Evolutionary conservation across 23 tunicate species (phyloP).

Genomic region (Styela plicata): DNA sequence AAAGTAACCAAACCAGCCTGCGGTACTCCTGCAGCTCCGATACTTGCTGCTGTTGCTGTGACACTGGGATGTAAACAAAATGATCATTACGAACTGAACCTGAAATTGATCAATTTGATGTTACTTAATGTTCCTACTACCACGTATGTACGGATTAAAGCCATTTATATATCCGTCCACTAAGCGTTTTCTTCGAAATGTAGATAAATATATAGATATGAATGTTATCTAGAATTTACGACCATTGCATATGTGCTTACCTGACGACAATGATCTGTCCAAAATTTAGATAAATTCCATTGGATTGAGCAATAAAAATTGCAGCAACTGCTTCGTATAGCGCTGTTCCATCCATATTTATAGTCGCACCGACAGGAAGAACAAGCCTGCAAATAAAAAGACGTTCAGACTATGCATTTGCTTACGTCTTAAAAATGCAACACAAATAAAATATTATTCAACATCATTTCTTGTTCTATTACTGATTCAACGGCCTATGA

Average conservation of each 20-base stretch:
- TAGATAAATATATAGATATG: neutral
- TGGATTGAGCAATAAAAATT: constrained; percentile 88
- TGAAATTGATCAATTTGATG: no score
- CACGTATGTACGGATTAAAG: no score
- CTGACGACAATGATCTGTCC: constrained; percentile 90
- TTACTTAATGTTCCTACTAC: no score
- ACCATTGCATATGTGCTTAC: constrained; percentile 20
- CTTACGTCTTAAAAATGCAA: no score
- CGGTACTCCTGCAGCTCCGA: constrained; percentile 99
- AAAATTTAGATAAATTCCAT: constrained; percentile 76
- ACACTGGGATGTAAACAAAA: constrained; percentile 52
- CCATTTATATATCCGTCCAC: no score
- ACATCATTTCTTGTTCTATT: no score
- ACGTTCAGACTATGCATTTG: no score
- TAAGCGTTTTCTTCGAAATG: neutral
- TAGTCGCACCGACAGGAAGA: constrained; percentile 96
- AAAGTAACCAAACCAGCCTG: constrained; percentile 97
- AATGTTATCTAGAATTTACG: neutral
- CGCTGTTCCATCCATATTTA: constrained; percentile 99
- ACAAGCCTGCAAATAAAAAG: constrained; percentile 55
- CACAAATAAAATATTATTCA: no score
- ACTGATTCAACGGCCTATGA: no score
- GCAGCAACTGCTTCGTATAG: constrained; percentile 99
- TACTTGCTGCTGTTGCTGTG: constrained; percentile 95
- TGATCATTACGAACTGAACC: no score